Base-by-base conservation (phyloP, 1,140 invertebrate genomes). In the Drosophila nasuta region DNA sequence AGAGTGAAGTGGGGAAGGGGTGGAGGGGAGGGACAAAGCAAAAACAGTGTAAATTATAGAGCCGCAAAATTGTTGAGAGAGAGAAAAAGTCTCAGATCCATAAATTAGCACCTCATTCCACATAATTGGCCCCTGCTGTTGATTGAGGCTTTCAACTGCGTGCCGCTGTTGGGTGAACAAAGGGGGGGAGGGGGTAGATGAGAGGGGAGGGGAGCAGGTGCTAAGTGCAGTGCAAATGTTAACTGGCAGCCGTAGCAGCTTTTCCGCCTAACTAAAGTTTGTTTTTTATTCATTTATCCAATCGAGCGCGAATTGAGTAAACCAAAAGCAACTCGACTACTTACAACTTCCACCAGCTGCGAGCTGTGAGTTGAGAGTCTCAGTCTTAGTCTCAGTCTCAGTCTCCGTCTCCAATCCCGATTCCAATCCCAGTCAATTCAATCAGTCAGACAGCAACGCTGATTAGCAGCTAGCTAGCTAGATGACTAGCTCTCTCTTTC, bases 51-150 rank as follows among this genome's bases (percentile, higher is more conserved):
- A 87, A 87, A 87, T 88, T 83, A 81, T 78, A 77, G 68, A 68
- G 43, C 52, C 64, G 74, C 65, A 70, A 87, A 88, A 82, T 74
- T 87, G 80, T 58, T 51, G 41, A 54, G 63, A 49, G 52, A 38
- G 56, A 38, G 30, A 79, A 79, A 87, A 71, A 77, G 58, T 59
- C 58, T 89, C 54, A 89, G 74, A 83, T 88, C 85, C 85, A 88
- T 89, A 85, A 89, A 89, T 89, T 89, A 89, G 86, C 85, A 89
- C 85, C 85, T 89, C 85, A 90, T 89, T 90, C 75, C 78, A 85
- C 67, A 77, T 89, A 88, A 88, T 89, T 89, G 85, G 69, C 71
- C 45, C 45, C 17, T 46, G 46, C 51, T 46, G 49, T 74, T 89
- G 85, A 89, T 89, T 89, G 85, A 89, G 88, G 85, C 85, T 81